Base-by-base conservation (phyloP, 2,888 invertebrate species). In the Drosophila setosimentum region DNA sequence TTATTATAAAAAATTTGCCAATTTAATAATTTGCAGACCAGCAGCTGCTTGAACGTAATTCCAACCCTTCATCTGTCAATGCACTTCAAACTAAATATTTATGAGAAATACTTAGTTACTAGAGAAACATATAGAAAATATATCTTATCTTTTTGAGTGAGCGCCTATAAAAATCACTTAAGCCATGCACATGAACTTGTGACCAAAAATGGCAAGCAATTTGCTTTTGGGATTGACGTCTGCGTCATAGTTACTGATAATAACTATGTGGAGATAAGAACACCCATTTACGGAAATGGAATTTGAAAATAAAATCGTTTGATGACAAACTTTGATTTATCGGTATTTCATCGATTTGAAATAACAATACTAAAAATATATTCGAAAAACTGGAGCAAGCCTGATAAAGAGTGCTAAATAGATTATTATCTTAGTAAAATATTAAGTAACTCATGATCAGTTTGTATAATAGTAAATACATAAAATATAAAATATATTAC, bases 121-220 rank as follows among this genome's bases (percentile, higher is more conserved):
- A 35, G 37, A 11, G 16, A 10, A 57, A 57, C 30, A 40, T 10
- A 21, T 49, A 40, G 37, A 54, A 63, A 55, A 1, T 1, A 8
- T 58, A 68, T 79, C 75, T 78, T 27, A 48, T 50, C 57, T 18
- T 21, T 42, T 50, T 18, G 21, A 33, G 33, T 45, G 48, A n/a
- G 40, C 21, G 4, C 32, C 48, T 62, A 37, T 69, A 53, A 68
- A 63, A 79, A 76, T 80, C 71, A 54, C 27, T 49, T 57, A 29
- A 51, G 37, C 40, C 35, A 13, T 64, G 61, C 11, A 49, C 69
- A 55, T 75, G 68, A 81, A 76, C 87, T 86, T 75, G 27, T 37
- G 29, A 6, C 57, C 42, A 67, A 62, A 33, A 54, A 40, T 61
- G 58, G 33, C 54, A 27, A 62, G n/a, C 13, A 18, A 27, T 33